Evolutionary conservation across 2,113 vertebrate species (phyloP).

Genomic region (Canis aureus): DNA sequence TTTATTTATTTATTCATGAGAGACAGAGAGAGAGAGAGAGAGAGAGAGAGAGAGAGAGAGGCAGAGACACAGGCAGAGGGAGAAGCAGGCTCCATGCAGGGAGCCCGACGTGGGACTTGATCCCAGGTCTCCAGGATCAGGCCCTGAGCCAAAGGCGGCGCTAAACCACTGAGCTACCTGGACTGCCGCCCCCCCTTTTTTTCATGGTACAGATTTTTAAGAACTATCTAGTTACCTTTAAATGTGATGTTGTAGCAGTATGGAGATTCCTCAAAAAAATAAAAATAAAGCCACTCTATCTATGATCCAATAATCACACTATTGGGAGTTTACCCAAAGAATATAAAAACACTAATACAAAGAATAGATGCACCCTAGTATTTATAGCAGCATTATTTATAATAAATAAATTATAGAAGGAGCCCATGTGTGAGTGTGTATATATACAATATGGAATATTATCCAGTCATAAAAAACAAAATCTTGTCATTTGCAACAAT

Average conservation of each 20-base stretch:
- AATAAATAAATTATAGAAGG: not conserved
- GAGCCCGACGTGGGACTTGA: too few relatives aligned
- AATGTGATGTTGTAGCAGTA: not conserved
- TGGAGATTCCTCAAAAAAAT: not conserved
- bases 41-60: too few relatives aligned
- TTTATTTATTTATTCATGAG: too few relatives aligned
- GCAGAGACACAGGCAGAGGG: too few relatives aligned
- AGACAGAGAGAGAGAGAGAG: too few relatives aligned
- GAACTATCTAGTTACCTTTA: not conserved
- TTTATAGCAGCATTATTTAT: not conserved
- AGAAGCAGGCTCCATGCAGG: too few relatives aligned
- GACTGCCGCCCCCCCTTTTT: too few relatives aligned
- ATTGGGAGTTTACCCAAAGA: not conserved
- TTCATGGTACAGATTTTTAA: not conserved
- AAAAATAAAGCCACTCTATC: not conserved
- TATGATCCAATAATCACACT: not conserved
- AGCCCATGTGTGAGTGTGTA: too few relatives aligned
- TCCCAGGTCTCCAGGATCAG: too few relatives aligned
- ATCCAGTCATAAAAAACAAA: not conserved
- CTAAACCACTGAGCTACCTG: too few relatives aligned
- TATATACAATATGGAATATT: not conserved
- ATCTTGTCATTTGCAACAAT: not conserved
- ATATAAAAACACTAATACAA: not conserved
- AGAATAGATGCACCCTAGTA: not conserved
- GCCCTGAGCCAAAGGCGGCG: too few relatives aligned